Evolutionary conservation across 2,888 invertebrate genomes (phyloP), one percentile per base, ranked within the genome.

Genomic region (Hemistola chrysoprasaria): DNA sequence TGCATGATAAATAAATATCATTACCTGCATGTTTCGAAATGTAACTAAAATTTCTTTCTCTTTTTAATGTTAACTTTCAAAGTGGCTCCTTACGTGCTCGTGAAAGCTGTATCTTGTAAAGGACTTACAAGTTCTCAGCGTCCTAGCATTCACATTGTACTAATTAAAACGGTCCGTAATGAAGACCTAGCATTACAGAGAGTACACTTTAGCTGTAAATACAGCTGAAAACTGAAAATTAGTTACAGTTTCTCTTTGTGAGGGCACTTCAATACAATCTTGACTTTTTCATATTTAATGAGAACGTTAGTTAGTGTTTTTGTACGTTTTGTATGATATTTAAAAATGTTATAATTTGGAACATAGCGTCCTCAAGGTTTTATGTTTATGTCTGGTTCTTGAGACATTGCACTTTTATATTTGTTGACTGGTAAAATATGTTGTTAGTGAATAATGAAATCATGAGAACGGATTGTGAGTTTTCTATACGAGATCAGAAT

Each of bases 91-190:
- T 52, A 40, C 47, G 50, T 52, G 47, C 48, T 40, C 42, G 32
- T 42, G 66, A 68, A 64, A 62, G 56, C 53, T 55, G 58, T 49
- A 50, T 50, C 59, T 53, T 50, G 55, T 59, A 63, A 63, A 67
- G 66, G 59, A 61, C 70, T 71, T 65, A 62, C 51, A 59, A 65
- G 66, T 74, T 75, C 63, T 61, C 59, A 65, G 67, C 59, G 75
- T 76, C 76, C 65, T 23, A 65, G 80, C 78, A 77, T 62, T 60
- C 70, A 61, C 71, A 71, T 76, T 79, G 68, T 74, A 67, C 75
- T 85, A 84, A 86, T 86, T 86, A 84, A 83, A 81, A 78, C 73
- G 69, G 73, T 62, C 59, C 53, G 45, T 70, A 65, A 66, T 54
- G 53, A 55, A 55, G 55, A 55, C 55, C 52, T 55, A 55, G 47